Evolutionary conservation across 1,140 invertebrate species (phyloP).

Genomic region (Zophobas morio): DNA sequence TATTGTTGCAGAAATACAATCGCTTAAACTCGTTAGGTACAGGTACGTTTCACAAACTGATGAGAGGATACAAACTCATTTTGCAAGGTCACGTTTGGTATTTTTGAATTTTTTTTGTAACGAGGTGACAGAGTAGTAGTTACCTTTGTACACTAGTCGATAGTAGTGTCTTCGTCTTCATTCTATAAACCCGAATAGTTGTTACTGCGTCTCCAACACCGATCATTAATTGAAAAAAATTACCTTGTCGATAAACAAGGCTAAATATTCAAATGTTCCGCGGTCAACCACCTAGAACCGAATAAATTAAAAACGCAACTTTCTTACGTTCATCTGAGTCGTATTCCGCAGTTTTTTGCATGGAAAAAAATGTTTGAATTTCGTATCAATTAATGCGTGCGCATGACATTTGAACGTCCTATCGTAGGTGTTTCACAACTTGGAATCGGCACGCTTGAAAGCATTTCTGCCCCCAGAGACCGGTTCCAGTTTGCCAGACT

Average conservation of each 20-base stretch:
- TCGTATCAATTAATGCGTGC: conserved; percentile 8
- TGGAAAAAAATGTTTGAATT: neutral
- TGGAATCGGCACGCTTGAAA: conserved; percentile 47
- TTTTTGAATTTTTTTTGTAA: neutral
- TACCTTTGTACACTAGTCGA: too few relatives aligned
- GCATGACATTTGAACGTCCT: conserved; percentile 25
- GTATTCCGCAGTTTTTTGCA: neutral
- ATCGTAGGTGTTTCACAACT: conserved; percentile 39
- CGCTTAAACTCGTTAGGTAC: conserved; percentile 6
- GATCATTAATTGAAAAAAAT: neutral
- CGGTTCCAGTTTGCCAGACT: conserved; percentile 51
- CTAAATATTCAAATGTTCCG: neutral
- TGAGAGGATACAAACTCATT: too few relatives aligned
- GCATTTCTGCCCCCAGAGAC: conserved; percentile 49
- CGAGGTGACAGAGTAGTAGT: too few relatives aligned
- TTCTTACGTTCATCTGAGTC: neutral
- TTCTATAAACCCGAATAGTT: too few relatives aligned
- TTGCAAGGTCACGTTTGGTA: neutral
- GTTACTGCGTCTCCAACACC: neutral
- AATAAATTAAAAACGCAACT: conserved; percentile 7
- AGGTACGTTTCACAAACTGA: too few relatives aligned
- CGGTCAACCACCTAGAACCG: conserved; percentile 1
- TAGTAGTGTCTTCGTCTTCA: too few relatives aligned
- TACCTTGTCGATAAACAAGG: neutral
- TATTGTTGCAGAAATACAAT: conserved; percentile 26